Percentiles rank a stretch among this genome's conserved stretches.
Evolutionary conservation across 2,888 invertebrate genomes (phyloP).

Genomic region (Dasysyrphus albostriatus): DNA sequence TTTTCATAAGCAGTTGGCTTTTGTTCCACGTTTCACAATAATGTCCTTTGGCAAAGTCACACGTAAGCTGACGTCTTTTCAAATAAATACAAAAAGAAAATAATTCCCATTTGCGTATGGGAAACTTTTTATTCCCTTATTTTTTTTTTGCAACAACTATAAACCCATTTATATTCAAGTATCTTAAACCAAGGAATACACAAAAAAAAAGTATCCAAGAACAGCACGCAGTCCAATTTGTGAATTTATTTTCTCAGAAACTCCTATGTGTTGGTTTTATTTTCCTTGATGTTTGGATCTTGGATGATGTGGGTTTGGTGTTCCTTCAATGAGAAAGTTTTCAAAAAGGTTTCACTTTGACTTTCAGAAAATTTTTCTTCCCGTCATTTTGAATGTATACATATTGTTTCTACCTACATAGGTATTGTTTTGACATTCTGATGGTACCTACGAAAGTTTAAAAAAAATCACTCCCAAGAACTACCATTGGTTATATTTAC

Average conservation of each 20-base stretch:
- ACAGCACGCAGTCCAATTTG: constrained; percentile 21
- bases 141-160: constrained; percentile 1
- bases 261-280: not conserved
- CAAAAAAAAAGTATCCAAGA: constrained; percentile 1
- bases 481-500: too few relatives aligned
- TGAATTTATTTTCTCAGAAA: not conserved
- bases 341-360: constrained; percentile 18
- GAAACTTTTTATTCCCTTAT: constrained; percentile 15
- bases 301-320: not conserved
- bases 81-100: not conserved
- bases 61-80: constrained; percentile 15
- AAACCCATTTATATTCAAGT: constrained; percentile 10
- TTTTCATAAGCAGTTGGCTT: not conserved
- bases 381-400: not conserved
- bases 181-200: not conserved
- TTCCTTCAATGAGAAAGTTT: constrained; percentile 13
- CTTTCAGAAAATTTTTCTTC: not conserved
- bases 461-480: too few relatives aligned
- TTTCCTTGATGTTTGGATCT: constrained; percentile 16
- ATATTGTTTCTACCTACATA: not conserved
- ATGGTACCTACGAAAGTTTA: too few relatives aligned
- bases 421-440: not conserved
- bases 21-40: constrained; percentile 18
- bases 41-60: constrained; percentile 24
- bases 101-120: constrained; percentile 18